Evolutionary conservation across 2,113 vertebrate species (phyloP), one percentile per base, ranked within the genome.

Genomic region (Brienomyrus longianalis): DNA sequence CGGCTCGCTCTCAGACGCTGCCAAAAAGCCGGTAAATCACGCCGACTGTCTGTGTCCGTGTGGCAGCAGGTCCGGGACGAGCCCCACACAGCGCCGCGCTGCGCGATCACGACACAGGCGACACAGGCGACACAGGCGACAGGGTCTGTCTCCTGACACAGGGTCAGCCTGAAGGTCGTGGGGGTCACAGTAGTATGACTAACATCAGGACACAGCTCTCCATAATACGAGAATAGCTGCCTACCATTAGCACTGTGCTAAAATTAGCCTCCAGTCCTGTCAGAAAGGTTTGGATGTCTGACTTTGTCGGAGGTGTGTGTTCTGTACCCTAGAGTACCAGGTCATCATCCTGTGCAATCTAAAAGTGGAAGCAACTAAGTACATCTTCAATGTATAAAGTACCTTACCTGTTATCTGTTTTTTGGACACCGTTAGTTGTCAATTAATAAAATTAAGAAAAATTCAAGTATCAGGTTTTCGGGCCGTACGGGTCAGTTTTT

Each of bases 21-120:
- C 54, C 90, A 90, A 86, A 59, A 86, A 19, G 85, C 54, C 39
- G 74, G n/a, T 70, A 90, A 74, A 89, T 91, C 90, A 91, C 91
- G 89, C 54, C 89, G 7, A 51, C 39, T 19, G 88, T 47, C 90
- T 59, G 88, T 91, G 83, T 86, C 92, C 80, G 91, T 59, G 90
- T 62, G 92, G n/a, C 52, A 11, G 21, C 62, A 70, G 21, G 3
- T 74, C 62, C 35, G 10, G 4, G 27, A 59, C 5, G n/a, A 51
- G 27, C 31, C 1, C 15, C 7, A 19, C 13, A 21, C 86, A 87
- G 27, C 74, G 13, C 4, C 27, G 0, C 39, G 10, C 87, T 66
- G 56, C 8, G 50, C 47, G 43, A n/a, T 45, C 31, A 59, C 21
- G 1, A 6, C 90, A 93, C n/a, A n/a, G n/a, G n/a, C n/a, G n/a